Evolutionary conservation across 2,113 vertebrate species (phyloP).

Genomic region (Colossoma macropomum): DNA sequence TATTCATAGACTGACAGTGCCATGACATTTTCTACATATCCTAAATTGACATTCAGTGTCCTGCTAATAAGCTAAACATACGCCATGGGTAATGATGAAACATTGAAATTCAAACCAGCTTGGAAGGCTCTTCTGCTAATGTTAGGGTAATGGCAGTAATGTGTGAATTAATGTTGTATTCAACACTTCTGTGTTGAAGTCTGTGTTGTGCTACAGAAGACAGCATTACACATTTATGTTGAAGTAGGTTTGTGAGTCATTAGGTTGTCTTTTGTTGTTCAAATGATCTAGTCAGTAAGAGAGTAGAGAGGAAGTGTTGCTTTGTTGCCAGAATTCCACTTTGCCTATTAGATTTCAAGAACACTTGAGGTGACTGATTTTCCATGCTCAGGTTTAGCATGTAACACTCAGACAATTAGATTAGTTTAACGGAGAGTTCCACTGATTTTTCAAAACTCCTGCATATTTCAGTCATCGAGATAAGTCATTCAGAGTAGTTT

Average conservation of each 20-base stretch:
- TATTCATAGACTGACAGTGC: background rate
- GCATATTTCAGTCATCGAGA: no score
- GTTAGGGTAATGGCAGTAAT: background rate
- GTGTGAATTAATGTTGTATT: background rate
- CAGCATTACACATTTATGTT: background rate
- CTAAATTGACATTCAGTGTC: no score
- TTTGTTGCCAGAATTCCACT: constrained; percentile 1
- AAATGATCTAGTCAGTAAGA: background rate
- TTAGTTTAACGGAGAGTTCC: background rate
- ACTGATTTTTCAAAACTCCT: no score
- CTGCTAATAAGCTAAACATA: background rate
- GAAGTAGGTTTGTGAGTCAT: background rate
- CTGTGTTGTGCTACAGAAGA: background rate
- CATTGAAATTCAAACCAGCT: background rate
- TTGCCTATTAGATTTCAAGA: background rate
- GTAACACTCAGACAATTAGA: background rate
- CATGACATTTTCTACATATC: no score
- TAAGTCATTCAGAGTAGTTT: no score
- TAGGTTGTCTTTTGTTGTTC: background rate
- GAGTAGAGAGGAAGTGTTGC: background rate
- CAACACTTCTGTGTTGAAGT: background rate
- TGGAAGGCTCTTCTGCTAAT: background rate
- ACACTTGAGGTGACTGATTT: background rate
- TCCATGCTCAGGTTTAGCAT: constrained; percentile 10
- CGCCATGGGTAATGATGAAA: background rate